Evolutionary conservation across 2,888 invertebrate species (phyloP).

Genomic region (Azorinus chamasolen): DNA sequence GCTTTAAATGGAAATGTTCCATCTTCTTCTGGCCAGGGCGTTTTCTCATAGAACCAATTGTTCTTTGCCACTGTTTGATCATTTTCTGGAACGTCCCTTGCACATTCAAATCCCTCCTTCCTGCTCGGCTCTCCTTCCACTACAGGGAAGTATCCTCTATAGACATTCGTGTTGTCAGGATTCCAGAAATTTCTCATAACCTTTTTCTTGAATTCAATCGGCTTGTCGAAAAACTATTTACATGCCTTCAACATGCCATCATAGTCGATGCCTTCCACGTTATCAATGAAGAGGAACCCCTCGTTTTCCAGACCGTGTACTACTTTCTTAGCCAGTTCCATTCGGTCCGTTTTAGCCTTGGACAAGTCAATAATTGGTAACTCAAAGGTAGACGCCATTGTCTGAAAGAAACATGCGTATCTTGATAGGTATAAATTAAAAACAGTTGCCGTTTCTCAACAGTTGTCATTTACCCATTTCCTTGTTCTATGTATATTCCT

Average conservation of each 20-base stretch:
- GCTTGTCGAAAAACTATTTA: constrained; percentile 69
- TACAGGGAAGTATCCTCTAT: constrained; percentile 74
- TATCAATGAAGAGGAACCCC: constrained; percentile 73
- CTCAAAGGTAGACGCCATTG: constrained; percentile 12
- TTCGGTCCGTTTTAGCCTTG: constrained; percentile 54
- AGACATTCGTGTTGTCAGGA: constrained; percentile 62
- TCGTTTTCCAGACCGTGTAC: constrained; percentile 66
- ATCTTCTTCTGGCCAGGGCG: constrained; percentile 66
- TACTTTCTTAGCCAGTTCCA: constrained; percentile 58
- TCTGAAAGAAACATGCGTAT: too few species aligned
- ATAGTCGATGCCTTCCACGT: constrained; percentile 62
- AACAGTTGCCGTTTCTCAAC: too few species aligned
- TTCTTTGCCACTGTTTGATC: constrained; percentile 48
- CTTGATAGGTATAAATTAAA: too few species aligned
- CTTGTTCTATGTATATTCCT: too few species aligned
- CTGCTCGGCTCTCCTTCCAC: constrained; percentile 63
- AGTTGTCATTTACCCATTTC: too few species aligned
- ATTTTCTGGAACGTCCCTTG: constrained; percentile 52
- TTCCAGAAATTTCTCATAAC: constrained; percentile 69
- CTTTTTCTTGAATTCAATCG: constrained; percentile 55
- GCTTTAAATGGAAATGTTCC: constrained; percentile 63
- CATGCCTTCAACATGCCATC: constrained; percentile 57
- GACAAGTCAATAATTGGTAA: constrained; percentile 68
- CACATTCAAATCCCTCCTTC: constrained; percentile 74
- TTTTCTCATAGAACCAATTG: constrained; percentile 67